Percentiles rank a stretch among this genome's conserved stretches.
phyloP scores from a whole-genome alignment of 2,113 vertebrate species.

The Cinclus mexicanus region DNA sequence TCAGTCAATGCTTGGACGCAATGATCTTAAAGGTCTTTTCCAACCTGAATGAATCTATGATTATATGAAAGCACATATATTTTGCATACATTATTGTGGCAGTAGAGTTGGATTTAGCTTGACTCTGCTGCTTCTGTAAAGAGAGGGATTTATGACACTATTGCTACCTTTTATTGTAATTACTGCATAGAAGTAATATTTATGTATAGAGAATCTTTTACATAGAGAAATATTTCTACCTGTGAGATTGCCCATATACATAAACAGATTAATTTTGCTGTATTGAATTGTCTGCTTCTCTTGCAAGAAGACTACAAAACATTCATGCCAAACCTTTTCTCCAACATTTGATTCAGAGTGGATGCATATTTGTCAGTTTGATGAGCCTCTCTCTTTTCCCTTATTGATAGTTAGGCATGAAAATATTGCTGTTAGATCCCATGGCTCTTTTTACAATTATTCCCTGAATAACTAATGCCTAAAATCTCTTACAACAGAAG shows the following conservation, averaged over 20 bases:
- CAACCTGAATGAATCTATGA: not conserved
- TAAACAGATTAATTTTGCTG: not conserved
- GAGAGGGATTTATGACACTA: not conserved
- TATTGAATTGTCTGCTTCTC: not conserved
- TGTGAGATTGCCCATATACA: not conserved
- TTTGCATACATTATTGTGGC: not conserved
- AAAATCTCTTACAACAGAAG: not conserved
- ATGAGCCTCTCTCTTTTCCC: conserved; percentile 13
- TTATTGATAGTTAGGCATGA: not conserved
- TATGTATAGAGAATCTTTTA: not conserved
- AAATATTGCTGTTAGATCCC: conserved; percentile 13
- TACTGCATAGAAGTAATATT: not conserved
- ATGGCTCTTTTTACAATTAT: not conserved
- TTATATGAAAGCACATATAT: not conserved
- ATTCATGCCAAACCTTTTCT: not conserved
- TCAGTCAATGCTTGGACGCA: accelerated
- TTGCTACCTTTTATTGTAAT: not conserved
- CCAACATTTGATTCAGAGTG: not conserved
- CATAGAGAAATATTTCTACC: not conserved
- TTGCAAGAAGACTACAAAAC: not conserved
- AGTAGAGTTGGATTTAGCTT: not conserved
- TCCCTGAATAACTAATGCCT: not conserved
- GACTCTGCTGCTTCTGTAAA: not conserved
- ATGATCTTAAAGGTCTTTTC: not conserved
- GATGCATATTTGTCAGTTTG: conserved; percentile 23